Conservation (phyloP, 1,140 invertebrate species). For the Alviniconcha marisindica region DNA sequence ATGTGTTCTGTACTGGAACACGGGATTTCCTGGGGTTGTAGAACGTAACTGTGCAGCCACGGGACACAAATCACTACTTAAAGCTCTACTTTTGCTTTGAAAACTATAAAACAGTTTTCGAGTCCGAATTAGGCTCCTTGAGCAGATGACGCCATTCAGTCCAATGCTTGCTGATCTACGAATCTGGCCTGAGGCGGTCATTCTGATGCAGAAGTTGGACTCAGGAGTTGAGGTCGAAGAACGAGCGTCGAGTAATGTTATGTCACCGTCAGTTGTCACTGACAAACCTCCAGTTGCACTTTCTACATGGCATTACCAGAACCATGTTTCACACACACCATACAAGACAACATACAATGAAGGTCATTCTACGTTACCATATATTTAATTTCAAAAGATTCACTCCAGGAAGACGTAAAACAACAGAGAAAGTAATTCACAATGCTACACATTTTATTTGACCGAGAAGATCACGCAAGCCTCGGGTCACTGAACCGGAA, state of each 20-base stretch:
- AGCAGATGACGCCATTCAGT: constrained; percentile 1
- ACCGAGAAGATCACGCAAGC: too few species aligned
- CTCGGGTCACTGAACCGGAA: constrained; percentile 7
- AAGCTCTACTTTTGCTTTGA: background rate
- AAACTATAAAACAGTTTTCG: background rate
- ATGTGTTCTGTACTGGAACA: background rate
- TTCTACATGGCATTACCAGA: too few species aligned
- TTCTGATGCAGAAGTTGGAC: background rate
- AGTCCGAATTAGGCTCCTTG: constrained; percentile 23
- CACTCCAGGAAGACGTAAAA: too few species aligned
- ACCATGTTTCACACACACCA: too few species aligned
- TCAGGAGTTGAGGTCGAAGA: background rate
- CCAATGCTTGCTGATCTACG: background rate
- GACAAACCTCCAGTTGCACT: too few species aligned
- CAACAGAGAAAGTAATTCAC: too few species aligned
- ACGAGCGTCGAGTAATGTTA: background rate
- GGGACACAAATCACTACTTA: background rate
- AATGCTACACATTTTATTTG: too few species aligned
- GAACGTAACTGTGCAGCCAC: background rate
- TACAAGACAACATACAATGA: too few species aligned
- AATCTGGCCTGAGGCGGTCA: background rate
- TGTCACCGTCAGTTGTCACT: background rate
- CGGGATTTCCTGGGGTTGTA: background rate
- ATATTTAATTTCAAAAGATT: too few species aligned
- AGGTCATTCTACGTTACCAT: too few species aligned